These are phyloP conservation scores for Thaumetopoea pityocampa DNA, from an alignment of 1,140 invertebrate genomes.

Conservation along the genomic window DNA sequence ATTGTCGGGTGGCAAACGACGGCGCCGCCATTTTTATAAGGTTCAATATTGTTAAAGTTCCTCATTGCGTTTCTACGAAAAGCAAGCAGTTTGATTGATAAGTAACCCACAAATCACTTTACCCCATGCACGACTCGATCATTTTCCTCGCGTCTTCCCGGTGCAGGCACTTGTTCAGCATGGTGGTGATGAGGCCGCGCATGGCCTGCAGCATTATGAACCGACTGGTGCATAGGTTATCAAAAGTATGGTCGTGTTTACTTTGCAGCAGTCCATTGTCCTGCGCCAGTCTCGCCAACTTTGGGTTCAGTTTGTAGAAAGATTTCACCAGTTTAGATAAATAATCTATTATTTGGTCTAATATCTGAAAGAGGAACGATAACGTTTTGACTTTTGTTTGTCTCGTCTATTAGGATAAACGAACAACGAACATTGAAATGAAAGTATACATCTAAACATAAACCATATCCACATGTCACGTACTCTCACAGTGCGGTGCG, in stretches of 20 bases:
- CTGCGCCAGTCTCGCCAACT: conserved; percentile 62
- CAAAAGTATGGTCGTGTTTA: conserved; percentile 64
- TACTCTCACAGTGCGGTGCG: no score
- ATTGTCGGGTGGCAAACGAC: no score
- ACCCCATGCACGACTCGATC: conserved; percentile 70
- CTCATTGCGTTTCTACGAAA: no score
- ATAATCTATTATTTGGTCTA: conserved; percentile 72
- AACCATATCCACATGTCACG: no score
- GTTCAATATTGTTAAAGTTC: no score
- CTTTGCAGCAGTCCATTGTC: conserved; percentile 51
- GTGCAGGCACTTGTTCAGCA: conserved; percentile 64
- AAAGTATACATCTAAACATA: no score
- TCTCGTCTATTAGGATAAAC: no score
- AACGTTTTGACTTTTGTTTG: background rate
- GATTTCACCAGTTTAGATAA: conserved; percentile 69
- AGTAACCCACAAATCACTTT: conserved; percentile 12
- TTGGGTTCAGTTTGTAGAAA: conserved; percentile 72
- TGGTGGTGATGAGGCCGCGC: conserved; percentile 52
- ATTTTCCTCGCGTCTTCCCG: conserved; percentile 70
- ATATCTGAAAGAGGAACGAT: conserved; percentile 44
- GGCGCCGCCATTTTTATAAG: no score
- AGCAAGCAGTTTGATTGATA: background rate
- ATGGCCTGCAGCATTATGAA: conserved; percentile 68
- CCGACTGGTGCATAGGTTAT: conserved; percentile 59
- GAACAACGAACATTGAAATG: no score